A percentile compares a stretch with the other conserved stretches of the same genome.
Evolutionary conservation across 92 coral and sea anemone species (phyloP).

Genomic region (Porites divaricata): DNA sequence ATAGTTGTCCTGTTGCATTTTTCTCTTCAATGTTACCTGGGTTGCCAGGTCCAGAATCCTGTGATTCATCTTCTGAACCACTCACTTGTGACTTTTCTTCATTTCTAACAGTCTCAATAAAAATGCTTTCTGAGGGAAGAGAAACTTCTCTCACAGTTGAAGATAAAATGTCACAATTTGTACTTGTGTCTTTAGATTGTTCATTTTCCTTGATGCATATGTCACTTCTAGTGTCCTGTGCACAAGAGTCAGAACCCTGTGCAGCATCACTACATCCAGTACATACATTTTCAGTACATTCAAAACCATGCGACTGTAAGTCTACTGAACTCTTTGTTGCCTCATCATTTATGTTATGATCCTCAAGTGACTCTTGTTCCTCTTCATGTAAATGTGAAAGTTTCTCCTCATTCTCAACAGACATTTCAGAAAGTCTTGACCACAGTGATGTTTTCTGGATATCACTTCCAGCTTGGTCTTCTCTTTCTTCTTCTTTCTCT

Average conservation of each 20-base stretch:
- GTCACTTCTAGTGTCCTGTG: not conserved
- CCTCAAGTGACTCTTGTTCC: not conserved
- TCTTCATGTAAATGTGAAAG: not conserved
- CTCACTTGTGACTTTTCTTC: not conserved
- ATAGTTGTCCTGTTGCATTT: conserved; percentile 42
- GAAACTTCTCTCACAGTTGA: not conserved
- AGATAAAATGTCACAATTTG: not conserved
- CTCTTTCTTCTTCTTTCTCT: not conserved
- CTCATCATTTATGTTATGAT: not conserved
- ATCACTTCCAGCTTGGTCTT: conserved; percentile 11
- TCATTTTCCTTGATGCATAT: not conserved
- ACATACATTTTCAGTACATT: not conserved
- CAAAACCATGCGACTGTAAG: not conserved
- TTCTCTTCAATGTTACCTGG: not conserved
- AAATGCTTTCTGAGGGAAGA: not conserved
- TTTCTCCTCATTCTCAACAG: conserved; percentile 10
- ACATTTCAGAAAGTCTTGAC: conserved; percentile 24
- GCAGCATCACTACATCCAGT: not conserved
- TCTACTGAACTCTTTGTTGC: not conserved
- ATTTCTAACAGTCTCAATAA: not conserved
- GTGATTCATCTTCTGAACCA: not conserved
- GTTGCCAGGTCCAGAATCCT: conserved; percentile 2
- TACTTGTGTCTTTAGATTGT: not conserved
- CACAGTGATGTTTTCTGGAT: conserved; percentile 3
- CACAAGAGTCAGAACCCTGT: not conserved